Evolutionary conservation across 2,113 vertebrate species (phyloP), one percentile per base, ranked within the genome.

Genomic region (Glareola pratincola): DNA sequence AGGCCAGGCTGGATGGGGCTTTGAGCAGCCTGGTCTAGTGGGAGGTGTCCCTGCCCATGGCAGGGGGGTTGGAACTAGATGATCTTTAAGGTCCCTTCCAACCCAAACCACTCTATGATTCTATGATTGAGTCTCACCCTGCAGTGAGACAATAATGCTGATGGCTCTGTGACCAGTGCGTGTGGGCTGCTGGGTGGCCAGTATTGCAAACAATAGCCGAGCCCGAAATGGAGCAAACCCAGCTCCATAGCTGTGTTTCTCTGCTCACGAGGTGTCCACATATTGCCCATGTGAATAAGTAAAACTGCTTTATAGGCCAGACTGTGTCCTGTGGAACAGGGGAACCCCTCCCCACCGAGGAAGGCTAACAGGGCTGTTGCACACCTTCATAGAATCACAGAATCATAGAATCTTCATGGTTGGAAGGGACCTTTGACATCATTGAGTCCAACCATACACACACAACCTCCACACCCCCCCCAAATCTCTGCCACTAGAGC

Each of bases 291-390:
- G 17, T 34, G 56, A 59, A 75, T 13, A 32, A 75, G 14, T 24
- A 32, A 39, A 69, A 12, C 19, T 14, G 12, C 30, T 57, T 81
- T 41, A 48, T 3, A 11, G 57, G 12, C 39, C 32, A 82, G 37
- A 47, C 57, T 73, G 23, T 36, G 20, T 26, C 24, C 50, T 0
- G 0, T 17, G 12, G 51, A 53, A 53, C 26, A 53, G 51, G 7
- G 26, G 51, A 53, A 27, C 26, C 26, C 26, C 51, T 53, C 23
- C 51, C 8, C 2, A 3, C 9, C 2, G 0, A 3, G 7, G 3
- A 62, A 67, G n/a, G 27, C 39, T 74, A 13, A 37, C 0, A 27
- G 2, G 47, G 17, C 14, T 79, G 22, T 43, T 27, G 3, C 2
- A 36, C 39, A 39, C 39, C 39, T 39, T 39, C 39, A 39, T 39